Evolutionary conservation across 2,888 invertebrate genomes (phyloP), one percentile per base, ranked within the genome.

Genomic region (Tricholauxania praeusta): DNA sequence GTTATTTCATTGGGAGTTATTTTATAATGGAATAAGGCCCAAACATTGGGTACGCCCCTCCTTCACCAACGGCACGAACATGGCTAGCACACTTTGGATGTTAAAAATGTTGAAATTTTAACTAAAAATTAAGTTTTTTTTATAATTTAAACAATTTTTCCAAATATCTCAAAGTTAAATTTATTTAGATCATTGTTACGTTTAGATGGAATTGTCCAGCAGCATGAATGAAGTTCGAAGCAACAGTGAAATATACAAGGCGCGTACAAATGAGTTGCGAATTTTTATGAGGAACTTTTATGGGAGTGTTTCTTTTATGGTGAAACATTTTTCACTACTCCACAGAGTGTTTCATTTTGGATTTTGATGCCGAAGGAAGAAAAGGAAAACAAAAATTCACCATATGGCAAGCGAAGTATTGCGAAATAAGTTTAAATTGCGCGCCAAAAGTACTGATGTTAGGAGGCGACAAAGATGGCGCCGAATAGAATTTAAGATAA

Each of bases 231-330:
- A 55, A n/a, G n/a, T n/a, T 19, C 4, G 15, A 12, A 14, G 5
- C 1, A 22, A 19, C 12, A 57, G 22, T 12, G 6, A 28, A 57
- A 17, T n/a, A 22, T 28, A 57, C 57, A 57, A 17, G 22, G 14
- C 22, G 57, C 57, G 57, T 57, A 22, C 57, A 57, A 57, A 57
- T 57, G 14, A 57, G 57, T 19, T 57, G 57, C 57, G 57, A 57
- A 22, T 57, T 57, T 39, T 57, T 57, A 57, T 57, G 57, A 57
- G 39, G 10, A 7, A 39, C 10, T 39, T 39, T 39, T 39, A 39
- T 39, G 39, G 8, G 39, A 39, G 57, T 57, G 28, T 15, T 28
- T 28, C 28, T 57, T 57, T 57, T 57, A 57, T 28, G 57, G 28
- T 57, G 57, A 14, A 57, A 28, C 57, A 57, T 57, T 57, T 39